phyloP scores from a whole-genome alignment of 2,113 vertebrate species.

The Phyllostomus hastatus region DNA sequence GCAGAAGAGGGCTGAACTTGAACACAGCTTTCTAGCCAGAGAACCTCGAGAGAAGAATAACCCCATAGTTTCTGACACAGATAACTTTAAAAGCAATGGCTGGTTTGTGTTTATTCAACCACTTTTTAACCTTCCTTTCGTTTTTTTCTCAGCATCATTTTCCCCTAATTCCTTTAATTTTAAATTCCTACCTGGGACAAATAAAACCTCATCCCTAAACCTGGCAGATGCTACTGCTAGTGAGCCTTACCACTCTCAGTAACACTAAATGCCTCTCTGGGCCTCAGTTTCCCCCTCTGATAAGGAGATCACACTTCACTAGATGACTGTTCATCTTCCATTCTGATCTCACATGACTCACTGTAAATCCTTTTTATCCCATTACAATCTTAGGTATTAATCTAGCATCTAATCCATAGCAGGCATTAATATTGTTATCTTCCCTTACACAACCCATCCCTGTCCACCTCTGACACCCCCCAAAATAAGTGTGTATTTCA shows the following conservation, averaged over 20 bases:
- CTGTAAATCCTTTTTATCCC: background rate
- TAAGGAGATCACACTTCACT: background rate
- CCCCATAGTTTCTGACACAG: conserved; percentile 54
- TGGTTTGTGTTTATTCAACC: background rate
- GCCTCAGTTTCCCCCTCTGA: conserved; percentile 28
- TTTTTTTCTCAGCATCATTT: conserved; percentile 12
- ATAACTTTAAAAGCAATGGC: conserved; percentile 48
- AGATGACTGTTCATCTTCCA: background rate
- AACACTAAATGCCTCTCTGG: background rate
- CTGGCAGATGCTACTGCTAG: background rate
- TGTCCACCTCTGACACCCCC: background rate
- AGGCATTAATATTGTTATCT: background rate
- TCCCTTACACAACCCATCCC: background rate
- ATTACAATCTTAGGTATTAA: background rate
- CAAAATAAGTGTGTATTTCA: background rate
- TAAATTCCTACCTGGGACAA: background rate
- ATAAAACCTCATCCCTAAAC: background rate
- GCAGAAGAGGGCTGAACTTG: background rate
- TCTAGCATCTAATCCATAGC: background rate
- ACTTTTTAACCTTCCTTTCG: background rate
- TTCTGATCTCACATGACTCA: background rate
- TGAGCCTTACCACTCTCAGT: background rate
- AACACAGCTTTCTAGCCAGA: conserved; percentile 65
- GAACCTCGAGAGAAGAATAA: conserved; percentile 54
- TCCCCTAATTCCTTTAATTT: background rate